phyloP scores from a whole-genome alignment of 2,797 vertebrate species.

The Coilia nasus region DNA sequence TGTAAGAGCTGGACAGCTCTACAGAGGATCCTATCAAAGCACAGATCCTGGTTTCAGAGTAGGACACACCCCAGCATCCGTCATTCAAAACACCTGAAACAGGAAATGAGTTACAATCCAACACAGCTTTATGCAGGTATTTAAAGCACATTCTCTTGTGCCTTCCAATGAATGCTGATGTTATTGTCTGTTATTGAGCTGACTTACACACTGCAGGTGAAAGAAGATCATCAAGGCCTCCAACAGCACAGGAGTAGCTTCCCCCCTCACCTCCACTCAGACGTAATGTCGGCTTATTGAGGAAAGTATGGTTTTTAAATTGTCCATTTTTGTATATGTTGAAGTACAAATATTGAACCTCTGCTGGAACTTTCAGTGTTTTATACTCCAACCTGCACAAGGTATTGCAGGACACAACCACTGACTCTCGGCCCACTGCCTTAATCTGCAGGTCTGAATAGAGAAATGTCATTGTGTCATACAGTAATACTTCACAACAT shows the following conservation, averaged over 20 bases:
- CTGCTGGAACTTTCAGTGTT: background rate
- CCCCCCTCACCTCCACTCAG: background rate
- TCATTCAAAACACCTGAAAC: background rate
- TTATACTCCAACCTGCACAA: background rate
- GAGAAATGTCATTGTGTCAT: background rate
- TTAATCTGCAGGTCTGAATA: background rate
- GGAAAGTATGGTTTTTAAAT: background rate
- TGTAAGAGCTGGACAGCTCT: background rate
- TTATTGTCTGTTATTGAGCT: background rate
- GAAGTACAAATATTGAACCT: background rate
- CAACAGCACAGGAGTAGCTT: conserved; percentile 2
- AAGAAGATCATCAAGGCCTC: background rate
- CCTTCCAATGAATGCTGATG: background rate
- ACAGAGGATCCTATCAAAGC: background rate
- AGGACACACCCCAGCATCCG: background rate
- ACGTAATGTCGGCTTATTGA: background rate
- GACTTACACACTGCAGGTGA: background rate
- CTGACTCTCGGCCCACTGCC: background rate
- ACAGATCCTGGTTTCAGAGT: background rate
- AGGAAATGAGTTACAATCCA: background rate
- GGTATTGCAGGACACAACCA: background rate
- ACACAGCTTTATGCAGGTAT: too few relatives aligned
- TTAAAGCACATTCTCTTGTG: background rate
- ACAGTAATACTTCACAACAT: background rate
- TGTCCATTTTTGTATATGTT: background rate